A percentile compares a stretch with the other conserved stretches of the same genome.
Conservation (phyloP, 2,797 vertebrate genomes). For the Antrozous pallidus region DNA sequence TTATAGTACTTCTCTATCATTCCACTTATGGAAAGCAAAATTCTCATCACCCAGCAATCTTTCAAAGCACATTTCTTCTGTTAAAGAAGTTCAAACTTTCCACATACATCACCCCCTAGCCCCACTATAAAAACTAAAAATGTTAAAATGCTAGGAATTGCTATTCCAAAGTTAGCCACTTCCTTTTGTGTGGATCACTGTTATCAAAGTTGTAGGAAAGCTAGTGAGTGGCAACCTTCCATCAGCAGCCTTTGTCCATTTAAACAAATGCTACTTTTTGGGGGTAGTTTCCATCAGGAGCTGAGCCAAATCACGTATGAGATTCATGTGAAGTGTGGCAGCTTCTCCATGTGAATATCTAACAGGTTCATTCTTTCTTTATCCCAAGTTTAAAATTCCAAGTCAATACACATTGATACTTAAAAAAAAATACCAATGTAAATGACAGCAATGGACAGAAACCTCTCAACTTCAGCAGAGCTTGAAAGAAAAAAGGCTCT, state of each 20-base stretch:
- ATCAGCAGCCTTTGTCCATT: background rate
- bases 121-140: background rate
- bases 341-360: background rate
- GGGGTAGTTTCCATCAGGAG: background rate
- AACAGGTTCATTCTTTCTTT: background rate
- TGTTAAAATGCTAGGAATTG: background rate
- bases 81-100: background rate
- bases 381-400: constrained; percentile 29
- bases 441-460: background rate
- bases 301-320: background rate
- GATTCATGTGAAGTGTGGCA: background rate
- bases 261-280: background rate
- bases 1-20: background rate
- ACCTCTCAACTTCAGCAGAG: background rate
- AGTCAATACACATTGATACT: background rate
- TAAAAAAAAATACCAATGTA: background rate
- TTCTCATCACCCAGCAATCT: background rate
- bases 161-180: background rate
- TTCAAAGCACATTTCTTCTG: background rate
- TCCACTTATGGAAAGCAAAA: constrained; percentile 4
- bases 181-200: background rate
- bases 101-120: background rate
- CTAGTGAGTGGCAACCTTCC: background rate
- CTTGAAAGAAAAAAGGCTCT: background rate
- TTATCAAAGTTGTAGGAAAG: background rate